Percentiles rank a stretch among this genome's conserved stretches.
These are phyloP conservation scores for Peromyscus eremicus DNA, from an alignment of 2,797 vertebrate genomes.

Conservation along the genomic window DNA sequence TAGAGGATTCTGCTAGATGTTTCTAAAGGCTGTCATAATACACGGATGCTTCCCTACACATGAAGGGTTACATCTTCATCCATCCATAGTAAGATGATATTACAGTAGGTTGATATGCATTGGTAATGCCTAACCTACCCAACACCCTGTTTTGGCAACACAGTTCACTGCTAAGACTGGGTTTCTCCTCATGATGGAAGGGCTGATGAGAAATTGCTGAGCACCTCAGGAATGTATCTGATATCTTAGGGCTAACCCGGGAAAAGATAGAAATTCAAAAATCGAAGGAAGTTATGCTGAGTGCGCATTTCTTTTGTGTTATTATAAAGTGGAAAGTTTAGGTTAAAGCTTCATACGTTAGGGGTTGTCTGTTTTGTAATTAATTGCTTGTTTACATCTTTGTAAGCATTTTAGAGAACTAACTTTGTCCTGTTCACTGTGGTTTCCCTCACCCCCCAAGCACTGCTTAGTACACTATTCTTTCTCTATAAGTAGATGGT, in stretches of 20 bases:
- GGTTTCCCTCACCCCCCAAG: conserved; percentile 1
- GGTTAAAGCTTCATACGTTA: neutral
- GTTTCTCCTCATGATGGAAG: neutral
- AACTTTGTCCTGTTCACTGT: neutral
- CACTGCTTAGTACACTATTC: neutral
- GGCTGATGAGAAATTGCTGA: neutral
- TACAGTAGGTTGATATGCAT: too few species aligned
- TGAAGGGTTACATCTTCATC: rapidly evolving
- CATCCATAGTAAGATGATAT: neutral
- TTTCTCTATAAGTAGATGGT: conserved; percentile 4
- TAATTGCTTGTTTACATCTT: neutral
- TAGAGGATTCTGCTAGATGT: neutral
- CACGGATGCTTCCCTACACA: too few species aligned
- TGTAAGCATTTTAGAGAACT: neutral
- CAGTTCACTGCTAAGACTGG: too few species aligned
- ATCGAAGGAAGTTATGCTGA: neutral
- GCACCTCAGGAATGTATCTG: too few species aligned
- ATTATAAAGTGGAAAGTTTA: neutral
- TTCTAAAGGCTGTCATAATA: neutral
- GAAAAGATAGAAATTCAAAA: neutral
- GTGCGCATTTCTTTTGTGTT: neutral
- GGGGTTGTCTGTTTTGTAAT: neutral
- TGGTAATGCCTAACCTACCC: too few species aligned
- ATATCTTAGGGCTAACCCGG: neutral
- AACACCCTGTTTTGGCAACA: neutral